Evolutionary conservation across 2,797 vertebrate genomes (phyloP), one percentile per base, ranked within the genome.

Genomic region (Phrynocephalus vlangalii): DNA sequence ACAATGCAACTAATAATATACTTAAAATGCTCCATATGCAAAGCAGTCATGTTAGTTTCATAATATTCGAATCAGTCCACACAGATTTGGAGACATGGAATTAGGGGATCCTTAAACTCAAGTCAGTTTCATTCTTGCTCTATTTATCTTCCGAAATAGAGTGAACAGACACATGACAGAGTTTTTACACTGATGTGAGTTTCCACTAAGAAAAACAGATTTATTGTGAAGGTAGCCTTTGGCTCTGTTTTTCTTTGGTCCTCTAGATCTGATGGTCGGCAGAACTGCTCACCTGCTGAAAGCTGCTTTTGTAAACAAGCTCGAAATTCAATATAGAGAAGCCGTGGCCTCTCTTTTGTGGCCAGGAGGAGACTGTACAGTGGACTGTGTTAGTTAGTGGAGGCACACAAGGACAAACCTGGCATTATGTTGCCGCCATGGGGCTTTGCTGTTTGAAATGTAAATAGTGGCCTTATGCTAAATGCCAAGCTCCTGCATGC

Each of bases 341-440:
- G 82, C 67, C 89, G 87, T 92, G 83, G 70, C 88, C 87, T 92
- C 90, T 13, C 9, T 87, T 60, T 83, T 88, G 63, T 8, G 38
- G 68, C 83, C 91, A 82, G 16, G 89, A 56, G 52, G 0, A 82
- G 82, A 88, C 92, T 93, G 92, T 91, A 89, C 88, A 92, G 48
- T 92, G 92, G 67, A 88, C 73, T 89, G 5, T 48, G 84, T 91
- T 89, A 94, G 83, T 84, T 90, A 72, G 83, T 52, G 89, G 89
- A 73, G 92, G 89, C 89, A 79, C 92, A 87, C 76, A 90, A 38
- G 22, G 20, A 75, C 22, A 75, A 75, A 20, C 72, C 33, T 33
- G 38, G 33, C 20, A 75, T 75, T 75, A 89, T 91, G 89, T 91
- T 90, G 85, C 90, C 88, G 89, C 79, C 84, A 85, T 89, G 75